Percentiles rank a stretch among this genome's conserved stretches.
These are phyloP conservation scores for Lutjanus erythropterus DNA, from an alignment of 2,113 vertebrate species.

Conservation along the genomic window DNA sequence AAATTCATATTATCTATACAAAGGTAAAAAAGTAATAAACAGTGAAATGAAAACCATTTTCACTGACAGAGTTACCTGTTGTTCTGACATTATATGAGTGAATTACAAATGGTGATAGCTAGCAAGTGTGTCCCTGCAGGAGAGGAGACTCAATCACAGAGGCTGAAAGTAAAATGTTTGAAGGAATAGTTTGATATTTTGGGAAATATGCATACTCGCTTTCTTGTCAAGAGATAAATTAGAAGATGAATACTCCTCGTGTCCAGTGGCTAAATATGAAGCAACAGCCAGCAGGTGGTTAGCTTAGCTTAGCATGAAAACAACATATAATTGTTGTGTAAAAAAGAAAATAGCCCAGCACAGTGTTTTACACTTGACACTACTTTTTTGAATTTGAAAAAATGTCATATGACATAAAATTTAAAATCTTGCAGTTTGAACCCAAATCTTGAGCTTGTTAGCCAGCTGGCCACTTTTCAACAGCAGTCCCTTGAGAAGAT, in stretches of 20 bases:
- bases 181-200: neutral
- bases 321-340: no score
- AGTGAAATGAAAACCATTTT: neutral
- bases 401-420: no score
- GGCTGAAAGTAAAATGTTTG: neutral
- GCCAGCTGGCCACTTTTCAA: neutral
- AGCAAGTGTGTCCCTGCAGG: neutral
- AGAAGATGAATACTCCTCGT: neutral
- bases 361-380: neutral
- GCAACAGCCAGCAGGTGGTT: neutral
- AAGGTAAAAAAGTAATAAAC: neutral
- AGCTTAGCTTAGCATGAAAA: neutral
- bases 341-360: no score
- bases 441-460: no score
- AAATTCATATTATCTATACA: neutral
- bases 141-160: neutral
- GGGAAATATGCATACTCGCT: neutral
- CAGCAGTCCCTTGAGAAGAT: no score
- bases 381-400: no score
- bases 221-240: no score
- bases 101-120: neutral
- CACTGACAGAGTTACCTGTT: neutral
- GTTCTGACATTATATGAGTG: neutral
- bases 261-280: neutral
- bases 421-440: no score